Conservation (phyloP, 2,113 vertebrate species). For the Hippoglossus stenolepis region DNA sequence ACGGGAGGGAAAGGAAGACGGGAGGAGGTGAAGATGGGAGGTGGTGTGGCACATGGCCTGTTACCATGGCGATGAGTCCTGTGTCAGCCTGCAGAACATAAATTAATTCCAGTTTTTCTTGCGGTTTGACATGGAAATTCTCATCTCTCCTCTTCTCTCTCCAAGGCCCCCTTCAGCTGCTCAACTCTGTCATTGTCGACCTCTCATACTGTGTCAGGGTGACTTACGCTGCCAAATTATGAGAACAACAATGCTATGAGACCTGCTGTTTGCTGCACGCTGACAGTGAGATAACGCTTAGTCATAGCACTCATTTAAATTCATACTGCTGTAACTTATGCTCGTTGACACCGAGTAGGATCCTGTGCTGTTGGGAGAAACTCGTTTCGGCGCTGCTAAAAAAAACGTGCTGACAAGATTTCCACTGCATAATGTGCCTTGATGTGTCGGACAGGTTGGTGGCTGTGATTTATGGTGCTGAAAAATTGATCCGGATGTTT, state of each 20-base stretch:
- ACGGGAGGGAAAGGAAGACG: not conserved
- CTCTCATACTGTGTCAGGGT: slow-evolving; percentile 8
- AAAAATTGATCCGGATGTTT: slow-evolving; percentile 56
- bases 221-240: slow-evolving; percentile 35
- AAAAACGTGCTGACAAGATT: slow-evolving; percentile 42
- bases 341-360: slow-evolving; percentile 37
- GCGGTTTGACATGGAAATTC: slow-evolving; percentile 13
- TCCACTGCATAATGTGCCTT: slow-evolving; percentile 18
- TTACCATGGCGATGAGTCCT: slow-evolving; percentile 80
- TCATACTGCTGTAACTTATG: slow-evolving; percentile 54
- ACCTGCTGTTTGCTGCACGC: slow-evolving; percentile 36
- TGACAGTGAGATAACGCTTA: slow-evolving; percentile 39
- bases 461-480: slow-evolving; percentile 56
- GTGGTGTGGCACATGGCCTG: slow-evolving; percentile 71
- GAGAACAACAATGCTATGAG: not conserved
- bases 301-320: slow-evolving; percentile 61
- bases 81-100: slow-evolving; percentile 64
- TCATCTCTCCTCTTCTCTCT: not conserved
- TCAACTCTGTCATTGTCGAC: slow-evolving; percentile 37
- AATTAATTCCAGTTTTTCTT: slow-evolving; percentile 54
- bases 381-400: not conserved
- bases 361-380: slow-evolving; percentile 8
- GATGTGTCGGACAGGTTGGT: slow-evolving; percentile 47
- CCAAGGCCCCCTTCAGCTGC: not conserved
- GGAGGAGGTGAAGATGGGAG: slow-evolving; percentile 42